Conservation (phyloP, 2,113 vertebrate species). For the Passer domesticus region DNA sequence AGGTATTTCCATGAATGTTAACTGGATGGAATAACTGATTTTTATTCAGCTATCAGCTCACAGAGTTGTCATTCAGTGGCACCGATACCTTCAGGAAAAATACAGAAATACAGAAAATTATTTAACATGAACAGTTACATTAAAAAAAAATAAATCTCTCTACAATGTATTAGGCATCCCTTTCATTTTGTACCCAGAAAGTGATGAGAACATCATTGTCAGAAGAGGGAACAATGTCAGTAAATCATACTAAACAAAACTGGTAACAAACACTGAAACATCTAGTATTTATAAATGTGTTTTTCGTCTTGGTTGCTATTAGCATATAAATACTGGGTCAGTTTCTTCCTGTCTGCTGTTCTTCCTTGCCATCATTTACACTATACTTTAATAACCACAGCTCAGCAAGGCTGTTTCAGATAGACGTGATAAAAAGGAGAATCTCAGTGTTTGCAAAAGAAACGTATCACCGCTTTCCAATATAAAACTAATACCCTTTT, state of each 20-base stretch:
- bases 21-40: background rate
- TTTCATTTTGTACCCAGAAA: background rate
- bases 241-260: background rate
- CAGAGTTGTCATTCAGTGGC: background rate
- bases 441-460: background rate
- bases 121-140: background rate
- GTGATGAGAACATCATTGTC: background rate
- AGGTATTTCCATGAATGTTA: background rate
- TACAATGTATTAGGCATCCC: background rate
- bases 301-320: background rate
- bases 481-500: background rate
- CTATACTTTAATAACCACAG: background rate
- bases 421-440: background rate
- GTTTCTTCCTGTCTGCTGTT: background rate
- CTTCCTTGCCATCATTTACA: background rate
- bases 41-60: background rate
- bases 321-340: background rate
- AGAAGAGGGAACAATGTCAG: background rate
- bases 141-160: background rate
- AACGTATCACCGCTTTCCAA: background rate
- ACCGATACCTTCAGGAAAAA: background rate
- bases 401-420: background rate
- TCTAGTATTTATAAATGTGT: background rate
- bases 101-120: background rate
- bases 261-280: background rate